Base-by-base conservation (phyloP, 2,888 invertebrate genomes). In the Epinotia brunnichana region DNA sequence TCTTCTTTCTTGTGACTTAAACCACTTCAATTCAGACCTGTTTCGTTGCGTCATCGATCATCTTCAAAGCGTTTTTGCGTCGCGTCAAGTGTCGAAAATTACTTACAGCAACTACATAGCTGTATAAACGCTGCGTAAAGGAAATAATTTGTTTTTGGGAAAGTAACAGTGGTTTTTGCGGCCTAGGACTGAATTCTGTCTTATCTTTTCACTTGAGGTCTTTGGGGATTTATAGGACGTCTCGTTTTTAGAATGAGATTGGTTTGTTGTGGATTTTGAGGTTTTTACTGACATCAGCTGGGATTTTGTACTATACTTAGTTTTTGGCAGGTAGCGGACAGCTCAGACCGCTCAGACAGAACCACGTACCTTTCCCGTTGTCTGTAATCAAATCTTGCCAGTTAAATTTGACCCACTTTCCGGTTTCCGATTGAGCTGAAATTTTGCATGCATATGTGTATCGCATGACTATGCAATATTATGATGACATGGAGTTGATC, bases 21-120 rank as follows among this genome's bases (percentile, higher is more conserved):
- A 63, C 69, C 59, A 67, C 64, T 59, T 17, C 56, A 54, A 57
- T 73, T 69, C 73, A 24, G 62, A 48, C 76, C 77, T 83, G 83
- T 87, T 86, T 83, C 84, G 86, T 87, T 85, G 82, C 86, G 84
- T 85, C 90, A 90, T 91, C 90, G 86, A 91, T 91, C 90, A 90
- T 91, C 85, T 85, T 85, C 86, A 84, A 80, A 81, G 76, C 77
- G 78, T 82, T 82, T 84, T 85, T 86, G 82, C 80, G 76, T 82
- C 82, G 83, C 81, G 82, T 77, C 77, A 79, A 82, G 80, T 82
- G 86, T 87, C 86, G 86, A 89, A 90, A 91, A 90, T 89, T 91
- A 90, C 89, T 90, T 88, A 88, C 86, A 85, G 83, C 82, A 83
- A 85, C 85, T 86, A 82, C 81, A 79, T 78, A 69, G 62, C 24